Percentiles rank a stretch among this genome's conserved stretches.
Evolutionary conservation across 2,113 vertebrate species (phyloP).

Genomic region (Xenus cinereus): DNA sequence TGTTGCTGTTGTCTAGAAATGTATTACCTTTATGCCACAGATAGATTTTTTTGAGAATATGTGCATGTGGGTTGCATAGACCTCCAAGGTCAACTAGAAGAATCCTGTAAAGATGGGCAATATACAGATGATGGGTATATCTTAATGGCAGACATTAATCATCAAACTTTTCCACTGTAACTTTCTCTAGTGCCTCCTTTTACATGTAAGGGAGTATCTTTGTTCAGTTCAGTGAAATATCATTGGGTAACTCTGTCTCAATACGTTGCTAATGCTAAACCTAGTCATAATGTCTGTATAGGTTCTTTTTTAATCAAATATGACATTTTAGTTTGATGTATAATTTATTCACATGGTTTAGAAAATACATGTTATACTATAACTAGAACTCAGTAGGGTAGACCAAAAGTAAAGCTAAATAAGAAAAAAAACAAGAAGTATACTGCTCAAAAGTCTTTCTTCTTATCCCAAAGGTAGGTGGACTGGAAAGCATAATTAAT

Average conservation of each 20-base stretch:
- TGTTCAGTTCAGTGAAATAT: background rate
- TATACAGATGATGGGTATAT: background rate
- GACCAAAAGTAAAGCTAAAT: background rate
- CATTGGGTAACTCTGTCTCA: background rate
- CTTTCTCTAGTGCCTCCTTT: background rate
- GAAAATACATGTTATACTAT: background rate
- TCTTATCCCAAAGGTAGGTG: background rate
- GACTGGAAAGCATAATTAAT: background rate
- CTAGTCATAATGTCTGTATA: background rate
- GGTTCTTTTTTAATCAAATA: background rate
- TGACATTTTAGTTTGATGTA: background rate
- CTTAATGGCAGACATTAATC: background rate
- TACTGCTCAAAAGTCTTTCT: background rate
- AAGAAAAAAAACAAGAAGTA: background rate
- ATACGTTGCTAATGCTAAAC: background rate
- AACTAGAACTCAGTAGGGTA: background rate
- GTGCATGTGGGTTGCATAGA: background rate
- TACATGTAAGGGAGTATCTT: background rate
- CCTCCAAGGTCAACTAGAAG: background rate
- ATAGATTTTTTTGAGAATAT: background rate
- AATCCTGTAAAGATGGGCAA: background rate
- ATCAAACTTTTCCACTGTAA: background rate
- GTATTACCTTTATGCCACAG: background rate
- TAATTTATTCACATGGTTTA: background rate
- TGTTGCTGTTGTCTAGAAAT: background rate